Conservation (phyloP, 1,140 invertebrate species). For the Asobara japonica region DNA sequence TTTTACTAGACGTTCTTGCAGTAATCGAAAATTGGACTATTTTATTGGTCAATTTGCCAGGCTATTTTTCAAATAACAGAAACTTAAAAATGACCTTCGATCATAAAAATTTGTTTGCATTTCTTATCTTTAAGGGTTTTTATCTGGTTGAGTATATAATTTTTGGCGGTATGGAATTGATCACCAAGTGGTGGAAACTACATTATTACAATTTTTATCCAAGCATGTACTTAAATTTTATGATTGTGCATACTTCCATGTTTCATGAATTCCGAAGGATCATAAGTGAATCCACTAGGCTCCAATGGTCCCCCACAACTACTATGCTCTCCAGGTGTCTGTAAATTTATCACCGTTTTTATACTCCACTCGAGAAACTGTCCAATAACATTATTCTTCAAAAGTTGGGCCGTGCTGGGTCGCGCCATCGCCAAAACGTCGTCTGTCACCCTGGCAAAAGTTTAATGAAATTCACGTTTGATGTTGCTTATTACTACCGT, state of each 20-base stretch:
- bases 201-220: too few species aligned
- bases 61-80: too few species aligned
- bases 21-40: too few species aligned
- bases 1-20: too few species aligned
- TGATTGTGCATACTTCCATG: conserved; percentile 75
- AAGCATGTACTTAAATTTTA: background rate
- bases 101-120: too few species aligned
- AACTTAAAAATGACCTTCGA: too few species aligned
- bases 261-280: conserved; percentile 84
- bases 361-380: conserved; percentile 84
- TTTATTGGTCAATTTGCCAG: too few species aligned
- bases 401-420: conserved; percentile 78
- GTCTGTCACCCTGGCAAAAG: conserved; percentile 79
- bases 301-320: conserved; percentile 81
- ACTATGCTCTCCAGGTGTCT: conserved; percentile 85
- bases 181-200: too few species aligned
- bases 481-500: background rate
- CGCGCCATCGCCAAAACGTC: conserved; percentile 89
- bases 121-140: too few species aligned
- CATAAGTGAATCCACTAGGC: conserved; percentile 79
- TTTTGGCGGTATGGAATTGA: too few species aligned
- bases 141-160: too few species aligned
- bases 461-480: background rate
- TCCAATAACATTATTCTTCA: conserved; percentile 79
- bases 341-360: conserved; percentile 85